Conservation (phyloP, 2,113 vertebrate genomes). For the Salvelinus alpinus region DNA sequence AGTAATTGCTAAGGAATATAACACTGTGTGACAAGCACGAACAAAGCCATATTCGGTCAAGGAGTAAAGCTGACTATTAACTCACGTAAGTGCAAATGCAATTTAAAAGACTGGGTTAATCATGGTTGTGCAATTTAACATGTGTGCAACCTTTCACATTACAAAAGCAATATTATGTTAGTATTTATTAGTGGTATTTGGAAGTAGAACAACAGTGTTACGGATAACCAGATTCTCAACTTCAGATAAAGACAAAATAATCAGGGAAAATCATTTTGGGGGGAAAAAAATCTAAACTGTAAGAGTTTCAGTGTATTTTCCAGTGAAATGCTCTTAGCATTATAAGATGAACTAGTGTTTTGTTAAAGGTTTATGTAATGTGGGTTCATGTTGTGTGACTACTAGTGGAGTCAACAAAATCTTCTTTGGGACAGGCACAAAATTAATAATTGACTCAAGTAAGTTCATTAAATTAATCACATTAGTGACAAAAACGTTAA, state of each 20-base stretch:
- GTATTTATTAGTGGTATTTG: slow-evolving; percentile 28
- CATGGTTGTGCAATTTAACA: too few relatives aligned
- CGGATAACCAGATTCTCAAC: too few relatives aligned
- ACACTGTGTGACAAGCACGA: slow-evolving; percentile 41
- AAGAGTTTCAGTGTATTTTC: background rate
- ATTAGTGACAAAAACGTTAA: too few relatives aligned
- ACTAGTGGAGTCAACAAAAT: background rate
- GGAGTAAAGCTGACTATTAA: slow-evolving; percentile 6
- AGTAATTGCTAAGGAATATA: slow-evolving; percentile 5
- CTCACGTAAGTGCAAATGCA: slow-evolving; percentile 1
- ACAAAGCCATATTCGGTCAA: slow-evolving; percentile 9
- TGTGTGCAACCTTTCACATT: too few relatives aligned
- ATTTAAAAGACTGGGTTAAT: background rate
- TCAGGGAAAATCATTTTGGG: slow-evolving; percentile 16
- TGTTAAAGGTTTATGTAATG: background rate
- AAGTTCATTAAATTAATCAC: slow-evolving; percentile 8
- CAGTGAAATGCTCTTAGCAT: background rate
- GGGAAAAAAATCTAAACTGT: too few relatives aligned
- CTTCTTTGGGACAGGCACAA: background rate
- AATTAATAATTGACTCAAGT: slow-evolving; percentile 20
- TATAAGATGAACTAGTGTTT: background rate
- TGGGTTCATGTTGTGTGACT: background rate
- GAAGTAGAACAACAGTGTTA: slow-evolving; percentile 44
- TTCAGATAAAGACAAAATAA: background rate
- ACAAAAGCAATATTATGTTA: too few relatives aligned